phyloP scores from a whole-genome alignment of 2,888 invertebrate genomes.

The Microctonus aethiopoides region DNA sequence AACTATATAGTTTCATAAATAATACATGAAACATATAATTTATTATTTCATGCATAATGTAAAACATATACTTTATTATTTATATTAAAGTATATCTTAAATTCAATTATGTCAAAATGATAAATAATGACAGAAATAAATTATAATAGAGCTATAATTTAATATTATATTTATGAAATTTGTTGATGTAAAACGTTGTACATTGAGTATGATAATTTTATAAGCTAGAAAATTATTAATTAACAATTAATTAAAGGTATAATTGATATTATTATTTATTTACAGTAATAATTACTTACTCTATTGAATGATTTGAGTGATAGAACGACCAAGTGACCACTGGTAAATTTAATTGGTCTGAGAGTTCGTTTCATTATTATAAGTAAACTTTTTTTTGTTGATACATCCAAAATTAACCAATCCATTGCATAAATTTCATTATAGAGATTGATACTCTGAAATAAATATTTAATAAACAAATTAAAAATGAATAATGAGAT shows the following conservation, averaged over 20 bases:
- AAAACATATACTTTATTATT: too few relatives aligned
- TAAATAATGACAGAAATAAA: too few relatives aligned
- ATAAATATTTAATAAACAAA: not conserved
- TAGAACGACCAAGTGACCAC: slow-evolving; percentile 1
- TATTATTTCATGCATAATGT: too few relatives aligned
- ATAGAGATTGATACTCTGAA: slow-evolving; percentile 32
- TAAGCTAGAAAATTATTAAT: not conserved
- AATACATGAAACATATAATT: too few relatives aligned
- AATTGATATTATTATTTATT: too few relatives aligned
- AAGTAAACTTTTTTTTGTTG: slow-evolving; percentile 5
- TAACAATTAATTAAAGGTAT: not conserved
- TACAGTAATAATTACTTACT: not conserved
- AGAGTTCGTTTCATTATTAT: not conserved
- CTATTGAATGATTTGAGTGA: slow-evolving; percentile 12
- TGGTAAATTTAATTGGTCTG: not conserved
- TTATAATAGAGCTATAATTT: too few relatives aligned
- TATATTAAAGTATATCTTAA: too few relatives aligned
- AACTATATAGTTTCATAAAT: too few relatives aligned
- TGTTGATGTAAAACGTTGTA: slow-evolving; percentile 9
- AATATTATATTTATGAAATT: not conserved
- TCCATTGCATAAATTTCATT: slow-evolving; percentile 32
- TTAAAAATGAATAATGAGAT: not conserved
- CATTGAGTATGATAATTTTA: slow-evolving; percentile 1
- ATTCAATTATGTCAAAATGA: too few relatives aligned
- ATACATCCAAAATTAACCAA: slow-evolving; percentile 22